phyloP scores from a whole-genome alignment of 1,140 invertebrate species.

The Drosophila eugracilis region DNA sequence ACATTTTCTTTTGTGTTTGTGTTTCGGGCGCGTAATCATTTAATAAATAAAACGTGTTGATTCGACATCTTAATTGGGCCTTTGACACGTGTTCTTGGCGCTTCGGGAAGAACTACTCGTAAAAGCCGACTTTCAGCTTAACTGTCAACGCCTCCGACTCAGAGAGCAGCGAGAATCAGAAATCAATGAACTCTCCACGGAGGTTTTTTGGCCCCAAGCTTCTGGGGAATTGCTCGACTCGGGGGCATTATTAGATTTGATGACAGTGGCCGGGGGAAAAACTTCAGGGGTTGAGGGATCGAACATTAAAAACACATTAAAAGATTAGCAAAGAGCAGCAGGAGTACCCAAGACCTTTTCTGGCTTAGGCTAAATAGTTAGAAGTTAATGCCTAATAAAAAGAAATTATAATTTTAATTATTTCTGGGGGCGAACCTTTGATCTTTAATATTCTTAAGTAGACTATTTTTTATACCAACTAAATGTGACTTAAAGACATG shows the following conservation, averaged over 20 bases:
- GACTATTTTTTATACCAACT: too few species aligned
- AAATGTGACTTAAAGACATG: too few species aligned
- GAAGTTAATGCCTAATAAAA: slow-evolving; percentile 1
- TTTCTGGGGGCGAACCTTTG: too few species aligned
- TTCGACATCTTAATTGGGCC: slow-evolving; percentile 80
- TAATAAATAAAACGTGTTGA: slow-evolving; percentile 77
- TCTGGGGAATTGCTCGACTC: slow-evolving; percentile 37
- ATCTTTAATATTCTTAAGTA: too few species aligned
- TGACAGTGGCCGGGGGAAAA: slow-evolving; percentile 3
- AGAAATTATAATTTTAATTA: neutral
- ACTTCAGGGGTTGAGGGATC: neutral
- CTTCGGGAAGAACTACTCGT: slow-evolving; percentile 26
- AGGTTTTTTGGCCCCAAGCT: slow-evolving; percentile 48
- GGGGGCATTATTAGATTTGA: slow-evolving; percentile 69
- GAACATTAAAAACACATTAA: slow-evolving; percentile 74
- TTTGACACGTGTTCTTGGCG: slow-evolving; percentile 54
- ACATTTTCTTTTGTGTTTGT: slow-evolving; percentile 21
- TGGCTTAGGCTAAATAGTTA: slow-evolving; percentile 37
- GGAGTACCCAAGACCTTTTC: neutral
- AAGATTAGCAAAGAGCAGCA: slow-evolving; percentile 32
- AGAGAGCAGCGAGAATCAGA: slow-evolving; percentile 37
- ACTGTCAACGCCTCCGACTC: slow-evolving; percentile 39
- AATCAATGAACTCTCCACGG: slow-evolving; percentile 74
- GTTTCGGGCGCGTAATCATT: slow-evolving; percentile 62
- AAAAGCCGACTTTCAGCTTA: slow-evolving; percentile 19